Base-by-base conservation (phyloP, 2,888 invertebrate genomes). In the Ennomos quercinarius region DNA sequence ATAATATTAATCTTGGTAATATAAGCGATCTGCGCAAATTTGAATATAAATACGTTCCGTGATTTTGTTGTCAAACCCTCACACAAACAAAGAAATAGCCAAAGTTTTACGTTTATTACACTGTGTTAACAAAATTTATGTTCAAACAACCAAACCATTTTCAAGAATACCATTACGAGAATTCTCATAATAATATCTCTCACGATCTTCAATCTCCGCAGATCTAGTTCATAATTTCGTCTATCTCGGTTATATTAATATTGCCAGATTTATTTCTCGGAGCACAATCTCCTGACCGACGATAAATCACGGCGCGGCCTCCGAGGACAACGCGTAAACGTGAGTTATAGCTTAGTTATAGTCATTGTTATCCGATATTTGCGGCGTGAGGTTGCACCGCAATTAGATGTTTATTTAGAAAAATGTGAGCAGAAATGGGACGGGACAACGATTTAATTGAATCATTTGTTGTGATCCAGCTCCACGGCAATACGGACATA, bases 321-420 rank as follows among this genome's bases (percentile, higher is more conserved):
- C 68, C 56, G 71, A 77, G 79, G 83, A 84, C 81, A 80, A 74
- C 72, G 76, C 76, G 76, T 77, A 77, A 80, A 80, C 74, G 76
- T 85, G 81, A 85, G 70, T 82, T 84, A 85, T 81, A 70, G 76
- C 79, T 81, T 82, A 86, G 73, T 84, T 84, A 87, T 82, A 72
- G 76, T 80, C 80, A 80, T 80, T 79, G 85, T 78, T 81, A 81
- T 78, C 78, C 76, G 77, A 86, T 84, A 80, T 72, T 70, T 62
- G 57, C 50, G 67, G 65, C 61, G 65, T 38, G 37, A 43, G 36
- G 17, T 43, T 48, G 37, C 52, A 44, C 44, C 52, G 44, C 44
- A 53, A 46, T 65, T 63, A 61, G 44, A 61, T 53, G 45, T 46
- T 45, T 45, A 17, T 43, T 46, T 46, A 36, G 4, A n/a, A 44